These are phyloP conservation scores for Conus ventricosus DNA, from an alignment of 1,140 invertebrate species.

Conservation along the genomic window DNA sequence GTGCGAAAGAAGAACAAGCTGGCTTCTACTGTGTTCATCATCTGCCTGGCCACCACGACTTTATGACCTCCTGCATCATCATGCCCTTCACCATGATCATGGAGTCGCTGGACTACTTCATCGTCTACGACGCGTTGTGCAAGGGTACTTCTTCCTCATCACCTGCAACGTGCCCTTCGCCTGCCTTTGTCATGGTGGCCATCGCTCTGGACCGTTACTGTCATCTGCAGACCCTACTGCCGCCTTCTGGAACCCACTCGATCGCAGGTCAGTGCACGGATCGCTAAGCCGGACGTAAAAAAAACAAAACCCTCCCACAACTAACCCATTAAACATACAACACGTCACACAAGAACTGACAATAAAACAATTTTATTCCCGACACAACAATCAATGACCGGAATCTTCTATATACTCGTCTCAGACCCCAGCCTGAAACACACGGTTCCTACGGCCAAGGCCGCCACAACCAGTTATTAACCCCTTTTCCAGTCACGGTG, in stretches of 20 bases:
- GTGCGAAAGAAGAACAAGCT: conserved; percentile 66
- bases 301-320: too few relatives aligned
- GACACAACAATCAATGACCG: too few relatives aligned
- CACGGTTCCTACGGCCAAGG: too few relatives aligned
- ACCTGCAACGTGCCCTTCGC: conserved; percentile 71
- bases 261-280: conserved; percentile 20
- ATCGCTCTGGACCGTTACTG: conserved; percentile 73
- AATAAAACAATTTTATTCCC: too few relatives aligned
- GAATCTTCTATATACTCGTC: too few relatives aligned
- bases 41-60: conserved; percentile 70
- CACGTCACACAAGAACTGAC: too few relatives aligned
- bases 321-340: too few relatives aligned
- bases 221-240: conserved; percentile 71
- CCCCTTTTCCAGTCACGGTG: too few relatives aligned
- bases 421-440: too few relatives aligned
- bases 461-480: too few relatives aligned
- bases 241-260: conserved; percentile 62
- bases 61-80: conserved; percentile 65
- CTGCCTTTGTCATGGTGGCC: conserved; percentile 73
- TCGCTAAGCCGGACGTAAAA: too few relatives aligned
- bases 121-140: conserved; percentile 63
- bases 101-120: conserved; percentile 55
- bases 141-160: conserved; percentile 70
- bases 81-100: conserved; percentile 68
- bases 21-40: conserved; percentile 72